Base-by-base conservation (phyloP, 1,140 invertebrate species). In the Ruditapes philippinarum region DNA sequence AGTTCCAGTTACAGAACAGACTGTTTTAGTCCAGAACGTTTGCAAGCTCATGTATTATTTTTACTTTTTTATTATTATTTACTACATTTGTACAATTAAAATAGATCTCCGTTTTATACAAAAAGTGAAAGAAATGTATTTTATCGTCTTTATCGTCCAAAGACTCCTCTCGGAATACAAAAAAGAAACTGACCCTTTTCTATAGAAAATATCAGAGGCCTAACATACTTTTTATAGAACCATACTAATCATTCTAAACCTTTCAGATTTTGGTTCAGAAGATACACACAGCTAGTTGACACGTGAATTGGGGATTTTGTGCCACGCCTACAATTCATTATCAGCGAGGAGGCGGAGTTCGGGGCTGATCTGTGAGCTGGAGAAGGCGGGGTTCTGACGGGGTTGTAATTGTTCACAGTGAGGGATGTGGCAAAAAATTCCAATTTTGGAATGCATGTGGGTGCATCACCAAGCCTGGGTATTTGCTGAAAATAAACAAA, bases 371-470 rank as follows among this genome's bases (percentile, higher is more conserved):
- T 74, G 5, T 45, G 11, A 45, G 17, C 40, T n/a, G 38, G 40
- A 45, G 70, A 25, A 22, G 36, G 36, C 28, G 28, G 28, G 3
- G 45, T 28, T 57, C 49, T 36, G 2, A 40, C 25, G 2, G 82
- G 82, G 38, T 74, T 85, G 45, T 85, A 85, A n/a, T 51, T 85
- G 45, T 74, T 70, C 4, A 85, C 82, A 19, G 65, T 70, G 0
- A 85, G 33, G 12, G 82, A 85, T 7, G 82, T 74, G 19, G 68
- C 82, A 51, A 85, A 85, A 25, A 85, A 42, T n/a, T 33, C 82
- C 1, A 74, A 36, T 7, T 33, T 68, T 4, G 31, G 49, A 19
- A 85, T 70, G 5, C 36, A 38, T n/a, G 40, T 82, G 0, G 40
- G 57, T 40, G 12, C 9, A 36, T 82, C 80, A 25, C 38, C 40